Percentiles rank a stretch among this genome's conserved stretches.
These are phyloP conservation scores for Lemur catta DNA, from an alignment of 2,797 vertebrate genomes.

Conservation along the genomic window DNA sequence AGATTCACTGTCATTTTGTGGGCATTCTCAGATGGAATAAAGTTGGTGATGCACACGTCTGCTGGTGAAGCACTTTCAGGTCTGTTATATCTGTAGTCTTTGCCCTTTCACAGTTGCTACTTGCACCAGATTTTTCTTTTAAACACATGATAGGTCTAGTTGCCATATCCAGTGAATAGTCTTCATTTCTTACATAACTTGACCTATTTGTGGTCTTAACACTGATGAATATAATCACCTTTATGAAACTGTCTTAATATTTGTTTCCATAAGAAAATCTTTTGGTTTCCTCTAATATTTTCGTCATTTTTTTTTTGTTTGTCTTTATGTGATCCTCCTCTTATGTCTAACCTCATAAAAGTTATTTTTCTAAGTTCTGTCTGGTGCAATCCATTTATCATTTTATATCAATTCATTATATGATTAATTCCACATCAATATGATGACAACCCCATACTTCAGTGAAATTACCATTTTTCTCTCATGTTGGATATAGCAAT, in stretches of 20 bases:
- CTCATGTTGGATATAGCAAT: neutral
- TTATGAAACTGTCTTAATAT: neutral
- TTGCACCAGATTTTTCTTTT: neutral
- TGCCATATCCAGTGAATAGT: neutral
- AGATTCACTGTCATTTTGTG: neutral
- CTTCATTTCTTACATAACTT: neutral
- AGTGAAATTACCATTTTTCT: neutral
- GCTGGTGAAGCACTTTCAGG: neutral
- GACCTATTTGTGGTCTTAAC: neutral
- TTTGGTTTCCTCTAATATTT: neutral
- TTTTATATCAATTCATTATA: neutral
- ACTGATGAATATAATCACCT: neutral
- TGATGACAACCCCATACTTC: neutral
- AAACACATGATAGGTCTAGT: neutral
- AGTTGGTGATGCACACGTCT: neutral
- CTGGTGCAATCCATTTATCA: neutral
- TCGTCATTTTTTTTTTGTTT: neutral
- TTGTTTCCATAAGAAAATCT: neutral
- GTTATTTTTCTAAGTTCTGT: neutral
- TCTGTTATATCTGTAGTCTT: neutral
- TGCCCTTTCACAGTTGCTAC: neutral
- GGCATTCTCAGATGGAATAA: rapidly evolving
- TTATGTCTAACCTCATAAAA: neutral
- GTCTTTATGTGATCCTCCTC: neutral
- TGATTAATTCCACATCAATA: neutral